These are phyloP conservation scores for Labeo calbasu DNA, from an alignment of 2,797 vertebrate genomes.

Conservation along the genomic window DNA sequence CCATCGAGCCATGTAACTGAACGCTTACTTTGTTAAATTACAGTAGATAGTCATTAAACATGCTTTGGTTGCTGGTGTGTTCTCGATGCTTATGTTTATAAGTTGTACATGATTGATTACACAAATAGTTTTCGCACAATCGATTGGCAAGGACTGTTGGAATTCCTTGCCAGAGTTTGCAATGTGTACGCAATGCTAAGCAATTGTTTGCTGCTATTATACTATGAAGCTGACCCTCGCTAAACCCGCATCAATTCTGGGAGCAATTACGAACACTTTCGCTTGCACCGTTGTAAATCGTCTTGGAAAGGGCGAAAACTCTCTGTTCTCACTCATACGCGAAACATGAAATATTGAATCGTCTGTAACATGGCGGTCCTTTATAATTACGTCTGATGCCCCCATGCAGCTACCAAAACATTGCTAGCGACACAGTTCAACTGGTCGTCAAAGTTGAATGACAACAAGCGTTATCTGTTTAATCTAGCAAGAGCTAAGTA, in stretches of 20 bases:
- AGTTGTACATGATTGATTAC: conserved; percentile 41
- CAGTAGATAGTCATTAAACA: conserved; percentile 32
- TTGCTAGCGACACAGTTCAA: conserved; percentile 33
- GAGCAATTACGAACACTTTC: conserved; percentile 34
- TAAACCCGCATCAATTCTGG: conserved; percentile 31
- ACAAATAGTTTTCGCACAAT: conserved; percentile 22
- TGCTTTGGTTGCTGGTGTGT: conserved; percentile 19
- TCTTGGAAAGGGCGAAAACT: conserved; percentile 26
- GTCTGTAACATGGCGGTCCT: conserved; percentile 39
- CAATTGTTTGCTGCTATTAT: conserved; percentile 22
- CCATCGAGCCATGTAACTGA: conserved; percentile 18
- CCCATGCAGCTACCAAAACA: conserved; percentile 50
- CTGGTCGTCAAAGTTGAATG: conserved; percentile 54
- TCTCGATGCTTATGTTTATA: conserved; percentile 30
- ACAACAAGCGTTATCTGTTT: conserved; percentile 54
- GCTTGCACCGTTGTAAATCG: conserved; percentile 56
- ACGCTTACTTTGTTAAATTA: conserved; percentile 36
- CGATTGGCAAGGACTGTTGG: conserved; percentile 31
- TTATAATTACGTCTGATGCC: conserved; percentile 28
- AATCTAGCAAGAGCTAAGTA: conserved; percentile 54
- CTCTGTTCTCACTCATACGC: conserved; percentile 36
- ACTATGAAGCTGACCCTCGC: conserved; percentile 57
- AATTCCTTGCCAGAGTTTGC: conserved; percentile 1
- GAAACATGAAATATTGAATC: conserved; percentile 30
- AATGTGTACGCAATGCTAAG: conserved; percentile 7